Evolutionary conservation across 2,888 invertebrate genomes (phyloP).

Genomic region (Drosophila kuntzei): DNA sequence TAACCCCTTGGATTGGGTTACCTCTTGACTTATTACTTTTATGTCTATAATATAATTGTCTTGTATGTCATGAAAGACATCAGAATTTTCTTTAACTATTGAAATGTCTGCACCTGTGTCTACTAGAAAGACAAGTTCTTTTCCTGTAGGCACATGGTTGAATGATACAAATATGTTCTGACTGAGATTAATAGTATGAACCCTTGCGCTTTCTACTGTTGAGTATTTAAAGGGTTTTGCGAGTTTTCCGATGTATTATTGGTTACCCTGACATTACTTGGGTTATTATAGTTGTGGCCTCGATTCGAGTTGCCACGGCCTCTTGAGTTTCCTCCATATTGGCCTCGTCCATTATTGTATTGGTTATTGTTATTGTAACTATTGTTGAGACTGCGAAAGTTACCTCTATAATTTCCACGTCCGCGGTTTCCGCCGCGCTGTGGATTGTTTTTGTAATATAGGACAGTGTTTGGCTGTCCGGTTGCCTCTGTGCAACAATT

Average conservation of each 20-base stretch:
- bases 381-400: background rate
- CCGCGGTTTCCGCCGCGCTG: too few species aligned
- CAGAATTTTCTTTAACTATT: conserved; percentile 16
- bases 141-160: conserved; percentile 1
- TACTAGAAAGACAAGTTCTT: background rate
- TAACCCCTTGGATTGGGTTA: conserved; percentile 1
- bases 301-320: conserved; percentile 8
- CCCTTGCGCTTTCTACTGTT: background rate
- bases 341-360: conserved; percentile 22
- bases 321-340: conserved; percentile 28
- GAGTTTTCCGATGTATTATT: background rate
- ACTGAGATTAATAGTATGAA: background rate
- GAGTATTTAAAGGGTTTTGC: background rate
- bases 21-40: conserved; percentile 9
- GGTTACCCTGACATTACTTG: background rate
- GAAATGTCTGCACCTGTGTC: too few species aligned
- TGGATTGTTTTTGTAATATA: too few species aligned
- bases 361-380: conserved; percentile 1
- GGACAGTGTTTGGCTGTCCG: conserved; percentile 1
- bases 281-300: conserved; percentile 14
- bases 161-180: background rate
- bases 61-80: background rate
- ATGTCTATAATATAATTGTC: background rate
- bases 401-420: too few species aligned
- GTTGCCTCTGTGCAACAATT: background rate